Base-by-base conservation (phyloP, 2,113 vertebrate species). In the Mesitornis unicolor region DNA sequence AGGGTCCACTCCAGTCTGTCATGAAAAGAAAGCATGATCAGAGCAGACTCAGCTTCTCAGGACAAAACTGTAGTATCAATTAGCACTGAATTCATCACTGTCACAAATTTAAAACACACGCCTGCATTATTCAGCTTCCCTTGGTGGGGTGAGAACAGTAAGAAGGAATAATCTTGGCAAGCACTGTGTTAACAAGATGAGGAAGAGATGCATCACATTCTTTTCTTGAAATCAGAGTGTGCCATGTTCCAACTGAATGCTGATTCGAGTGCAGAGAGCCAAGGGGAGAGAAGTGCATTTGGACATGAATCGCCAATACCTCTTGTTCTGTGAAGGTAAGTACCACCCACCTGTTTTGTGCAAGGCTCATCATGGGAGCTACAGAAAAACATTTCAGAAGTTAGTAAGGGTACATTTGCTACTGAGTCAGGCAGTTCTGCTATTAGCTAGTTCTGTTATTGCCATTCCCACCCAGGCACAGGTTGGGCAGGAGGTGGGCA, bases 1-100 rank as follows among this genome's bases (percentile, higher is more conserved):
- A 8, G 99, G 99, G 97, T 99, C 97, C 10, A 99, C 97, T 33
- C 99, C 98, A 2, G 99, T 99, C 99, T 99, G 97, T 51, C 89
- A 71, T 1, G 24, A 63, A 85, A 90, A 91, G 26, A 89, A 94
- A 80, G 26, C 10, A 94, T 1, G 1, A 28, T 95, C 82, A 87
- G 73, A 95, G 50, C 36, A 75, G 42, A 38, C 68, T 40, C 36
- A 83, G 54, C 38, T 88, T 38, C 33, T 38, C 47, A 51, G 83
- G 36, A 51, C 31, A 36, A 75, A 73, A n/a, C 1, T 35, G 74
- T 38, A 28, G 36, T 56, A 87, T 33, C 13, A 15, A 11, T 85
- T 60, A 94, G 20, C 79, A 59, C 63, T 45, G 60, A 70, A 87
- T 90, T 69, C 56, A 93, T 51, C 60, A 81, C 75, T 33, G 11